A percentile compares a stretch with the other conserved stretches of the same genome.
These are phyloP conservation scores for Solenopsis fugax DNA, from an alignment of 1,140 invertebrate species.

Conservation along the genomic window DNA sequence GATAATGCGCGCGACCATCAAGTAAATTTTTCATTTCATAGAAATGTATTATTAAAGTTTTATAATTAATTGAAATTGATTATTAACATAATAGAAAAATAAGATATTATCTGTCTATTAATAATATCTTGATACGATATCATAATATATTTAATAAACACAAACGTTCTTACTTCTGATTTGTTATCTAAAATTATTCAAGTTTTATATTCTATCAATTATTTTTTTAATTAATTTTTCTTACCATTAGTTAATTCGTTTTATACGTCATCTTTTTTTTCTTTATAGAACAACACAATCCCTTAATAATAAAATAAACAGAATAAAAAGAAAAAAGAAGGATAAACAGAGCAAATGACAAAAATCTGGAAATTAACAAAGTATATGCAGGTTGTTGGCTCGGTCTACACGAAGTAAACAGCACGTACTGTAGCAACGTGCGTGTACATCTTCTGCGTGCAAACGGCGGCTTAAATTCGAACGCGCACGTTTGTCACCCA, in stretches of 20 bases:
- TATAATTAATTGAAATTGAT: too few species aligned
- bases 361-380: background rate
- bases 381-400: conserved; percentile 38
- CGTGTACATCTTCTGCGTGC: conserved; percentile 34
- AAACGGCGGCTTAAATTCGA: conserved; percentile 37
- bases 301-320: background rate
- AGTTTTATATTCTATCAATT: background rate
- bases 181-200: background rate
- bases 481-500: background rate
- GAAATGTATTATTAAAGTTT: too few species aligned
- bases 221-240: background rate
- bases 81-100: too few species aligned
- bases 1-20: too few species aligned
- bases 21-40: too few species aligned
- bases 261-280: background rate
- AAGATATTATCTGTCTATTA: background rate
- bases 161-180: background rate
- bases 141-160: background rate
- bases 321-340: background rate
- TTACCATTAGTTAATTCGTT: background rate
- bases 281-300: background rate
- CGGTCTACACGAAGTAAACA: conserved; percentile 13
- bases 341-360: too few species aligned
- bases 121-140: background rate
- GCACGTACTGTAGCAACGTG: conserved; percentile 17